Conservation (phyloP, 2,113 vertebrate species). For the Labrus mixtus region DNA sequence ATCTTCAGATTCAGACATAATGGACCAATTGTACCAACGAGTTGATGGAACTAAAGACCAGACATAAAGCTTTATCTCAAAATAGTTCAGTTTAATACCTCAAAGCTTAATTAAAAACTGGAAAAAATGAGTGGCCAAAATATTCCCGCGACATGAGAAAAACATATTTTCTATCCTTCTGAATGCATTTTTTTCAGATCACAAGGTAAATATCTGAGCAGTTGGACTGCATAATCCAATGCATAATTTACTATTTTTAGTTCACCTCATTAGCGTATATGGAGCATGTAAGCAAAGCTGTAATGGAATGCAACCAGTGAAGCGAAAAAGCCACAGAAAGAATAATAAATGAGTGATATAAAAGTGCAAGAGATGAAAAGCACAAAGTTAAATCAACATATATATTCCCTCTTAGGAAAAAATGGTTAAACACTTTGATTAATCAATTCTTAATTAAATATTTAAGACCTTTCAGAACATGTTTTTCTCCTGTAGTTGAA, state of each 20-base stretch:
- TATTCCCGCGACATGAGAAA: neutral
- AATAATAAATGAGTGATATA: neutral
- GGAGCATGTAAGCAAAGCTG: constrained; percentile 54
- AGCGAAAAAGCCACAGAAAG: constrained; percentile 21
- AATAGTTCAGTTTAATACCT: no score
- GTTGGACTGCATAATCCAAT: constrained; percentile 36
- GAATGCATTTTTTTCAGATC: constrained; percentile 6
- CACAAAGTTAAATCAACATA: no score
- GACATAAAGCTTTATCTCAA: neutral
- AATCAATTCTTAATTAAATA: no score
- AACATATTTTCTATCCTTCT: constrained; percentile 10
- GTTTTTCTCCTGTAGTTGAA: no score
- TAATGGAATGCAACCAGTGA: constrained; percentile 34
- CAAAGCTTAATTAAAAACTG: no score
- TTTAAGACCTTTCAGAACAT: no score
- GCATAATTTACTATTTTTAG: constrained; percentile 60
- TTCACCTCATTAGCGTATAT: constrained; percentile 50
- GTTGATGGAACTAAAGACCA: neutral
- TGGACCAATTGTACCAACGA: neutral
- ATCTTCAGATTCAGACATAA: neutral
- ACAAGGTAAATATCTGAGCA: constrained; percentile 5
- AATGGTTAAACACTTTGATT: neutral
- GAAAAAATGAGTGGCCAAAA: neutral
- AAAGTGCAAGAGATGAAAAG: constrained; percentile 1
- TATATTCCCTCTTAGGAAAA: neutral